Evolutionary conservation across 30 jellyfish, hydroid and myxozoan genomes (phyloP).

Genomic region (Aurelia sp.): DNA sequence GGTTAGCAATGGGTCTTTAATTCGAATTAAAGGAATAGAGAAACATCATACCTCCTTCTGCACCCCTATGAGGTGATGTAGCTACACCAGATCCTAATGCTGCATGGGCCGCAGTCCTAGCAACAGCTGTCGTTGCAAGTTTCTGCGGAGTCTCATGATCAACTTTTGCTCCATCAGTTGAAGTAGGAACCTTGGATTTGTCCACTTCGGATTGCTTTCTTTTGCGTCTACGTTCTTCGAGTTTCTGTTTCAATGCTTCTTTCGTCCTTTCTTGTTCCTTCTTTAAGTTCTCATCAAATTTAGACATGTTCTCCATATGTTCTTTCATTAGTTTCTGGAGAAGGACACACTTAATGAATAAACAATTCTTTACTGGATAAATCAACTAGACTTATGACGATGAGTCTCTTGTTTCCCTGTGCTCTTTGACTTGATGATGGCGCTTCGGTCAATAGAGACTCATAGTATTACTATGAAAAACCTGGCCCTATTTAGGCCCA

Average conservation of each 20-base stretch:
- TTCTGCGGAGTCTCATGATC: conserved; percentile 1
- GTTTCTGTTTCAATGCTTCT: conserved; percentile 81
- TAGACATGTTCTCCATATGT: conserved; percentile 83
- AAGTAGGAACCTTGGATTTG: conserved; percentile 21
- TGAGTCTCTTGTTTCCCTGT: too few relatives aligned
- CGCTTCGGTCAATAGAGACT: too few relatives aligned
- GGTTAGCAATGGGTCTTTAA: too few relatives aligned
- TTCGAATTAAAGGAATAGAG: neutral
- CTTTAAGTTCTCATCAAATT: conserved; percentile 83
- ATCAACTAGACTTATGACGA: too few relatives aligned
- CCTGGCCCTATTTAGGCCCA: too few relatives aligned
- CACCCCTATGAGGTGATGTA: neutral
- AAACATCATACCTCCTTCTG: conserved; percentile 12
- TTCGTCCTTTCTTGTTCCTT: conserved; percentile 95
- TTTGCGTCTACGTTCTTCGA: conserved; percentile 88
- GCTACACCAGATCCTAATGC: conserved; percentile 12
- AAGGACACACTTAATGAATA: neutral
- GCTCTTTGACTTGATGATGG: too few relatives aligned
- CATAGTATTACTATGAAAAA: too few relatives aligned
- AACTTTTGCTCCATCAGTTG: too few relatives aligned
- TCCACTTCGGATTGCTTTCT: conserved; percentile 66
- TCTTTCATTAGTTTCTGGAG: conserved; percentile 88
- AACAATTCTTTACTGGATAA: too few relatives aligned
- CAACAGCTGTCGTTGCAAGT: conserved; percentile 46
- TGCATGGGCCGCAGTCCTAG: conserved; percentile 50